These are phyloP conservation scores for Eupithecia insigniata DNA, from an alignment of 2,888 invertebrate genomes.

Conservation along the genomic window DNA sequence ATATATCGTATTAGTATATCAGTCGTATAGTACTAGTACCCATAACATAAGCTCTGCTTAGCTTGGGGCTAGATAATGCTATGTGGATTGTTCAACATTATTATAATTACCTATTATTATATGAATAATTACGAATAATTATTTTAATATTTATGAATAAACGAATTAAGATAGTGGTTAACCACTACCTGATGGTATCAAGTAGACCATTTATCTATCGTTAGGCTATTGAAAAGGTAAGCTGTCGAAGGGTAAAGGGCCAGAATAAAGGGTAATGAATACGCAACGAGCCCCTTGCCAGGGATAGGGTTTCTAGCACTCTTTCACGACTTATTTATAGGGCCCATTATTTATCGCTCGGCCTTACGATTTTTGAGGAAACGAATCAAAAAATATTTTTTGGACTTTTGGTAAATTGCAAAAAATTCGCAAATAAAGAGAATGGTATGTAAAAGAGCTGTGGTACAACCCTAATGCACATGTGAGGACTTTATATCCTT, in stretches of 20 bases:
- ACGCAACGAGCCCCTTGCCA: constrained; percentile 27
- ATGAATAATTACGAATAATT: too few relatives aligned
- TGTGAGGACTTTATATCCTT: too few relatives aligned
- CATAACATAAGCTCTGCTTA: too few relatives aligned
- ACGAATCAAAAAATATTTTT: not conserved
- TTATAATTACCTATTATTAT: too few relatives aligned
- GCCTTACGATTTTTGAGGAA: not conserved
- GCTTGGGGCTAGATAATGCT: too few relatives aligned
- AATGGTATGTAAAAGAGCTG: not conserved
- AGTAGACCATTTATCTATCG: constrained; percentile 4
- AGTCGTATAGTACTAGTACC: too few relatives aligned
- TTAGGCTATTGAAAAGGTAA: constrained; percentile 31
- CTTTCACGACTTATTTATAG: not conserved
- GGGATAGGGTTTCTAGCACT: not conserved
- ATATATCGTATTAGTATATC: too few relatives aligned
- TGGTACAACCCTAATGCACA: not conserved
- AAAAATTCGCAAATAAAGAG: not conserved
- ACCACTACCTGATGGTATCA: not conserved
- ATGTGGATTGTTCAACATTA: too few relatives aligned
- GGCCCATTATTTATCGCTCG: not conserved
- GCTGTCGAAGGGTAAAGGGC: constrained; percentile 42
- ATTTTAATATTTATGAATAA: too few relatives aligned
- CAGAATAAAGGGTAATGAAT: constrained; percentile 58
- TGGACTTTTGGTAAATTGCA: not conserved
- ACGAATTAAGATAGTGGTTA: too few relatives aligned